Percentiles rank a stretch among this genome's conserved stretches.
phyloP scores from a whole-genome alignment of 2,797 vertebrate species.

The Xenopus petersii region DNA sequence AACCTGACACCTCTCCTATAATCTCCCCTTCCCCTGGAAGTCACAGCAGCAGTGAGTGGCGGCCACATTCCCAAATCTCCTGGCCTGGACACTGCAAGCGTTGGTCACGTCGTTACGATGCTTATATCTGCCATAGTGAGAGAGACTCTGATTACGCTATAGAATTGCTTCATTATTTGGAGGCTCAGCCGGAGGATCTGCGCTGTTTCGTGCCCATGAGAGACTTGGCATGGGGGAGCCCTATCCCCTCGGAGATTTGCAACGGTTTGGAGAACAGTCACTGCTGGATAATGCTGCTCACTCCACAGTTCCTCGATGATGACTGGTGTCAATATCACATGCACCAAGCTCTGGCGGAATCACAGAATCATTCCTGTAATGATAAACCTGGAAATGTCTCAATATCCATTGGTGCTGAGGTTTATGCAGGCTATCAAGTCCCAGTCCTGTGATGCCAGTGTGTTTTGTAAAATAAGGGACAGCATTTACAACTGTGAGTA shows the following conservation, averaged over 20 bases:
- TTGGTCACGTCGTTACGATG: constrained; percentile 71
- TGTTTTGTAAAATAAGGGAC: constrained; percentile 69
- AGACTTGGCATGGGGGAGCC: constrained; percentile 64
- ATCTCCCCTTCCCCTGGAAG: too few species aligned
- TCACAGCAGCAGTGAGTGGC: too few species aligned
- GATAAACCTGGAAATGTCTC: constrained; percentile 59
- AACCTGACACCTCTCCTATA: too few species aligned
- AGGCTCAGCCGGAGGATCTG: constrained; percentile 61
- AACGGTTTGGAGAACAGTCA: constrained; percentile 75
- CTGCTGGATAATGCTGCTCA: constrained; percentile 75
- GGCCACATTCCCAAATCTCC: too few species aligned
- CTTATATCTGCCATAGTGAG: constrained; percentile 81
- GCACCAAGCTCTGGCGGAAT: constrained; percentile 72
- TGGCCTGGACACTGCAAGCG: constrained; percentile 34
- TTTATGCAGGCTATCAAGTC: constrained; percentile 74
- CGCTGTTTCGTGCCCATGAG: constrained; percentile 81
- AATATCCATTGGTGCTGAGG: constrained; percentile 75
- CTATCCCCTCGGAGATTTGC: constrained; percentile 73
- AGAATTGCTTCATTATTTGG: constrained; percentile 75
- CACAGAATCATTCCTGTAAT: constrained; percentile 74
- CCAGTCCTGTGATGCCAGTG: constrained; percentile 51
- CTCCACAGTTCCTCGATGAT: constrained; percentile 74
- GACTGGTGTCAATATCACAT: constrained; percentile 85
- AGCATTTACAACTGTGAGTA: constrained; percentile 76
- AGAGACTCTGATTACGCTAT: constrained; percentile 65